These are phyloP conservation scores for Vimba vimba DNA, from an alignment of 2,113 vertebrate species.

Conservation along the genomic window DNA sequence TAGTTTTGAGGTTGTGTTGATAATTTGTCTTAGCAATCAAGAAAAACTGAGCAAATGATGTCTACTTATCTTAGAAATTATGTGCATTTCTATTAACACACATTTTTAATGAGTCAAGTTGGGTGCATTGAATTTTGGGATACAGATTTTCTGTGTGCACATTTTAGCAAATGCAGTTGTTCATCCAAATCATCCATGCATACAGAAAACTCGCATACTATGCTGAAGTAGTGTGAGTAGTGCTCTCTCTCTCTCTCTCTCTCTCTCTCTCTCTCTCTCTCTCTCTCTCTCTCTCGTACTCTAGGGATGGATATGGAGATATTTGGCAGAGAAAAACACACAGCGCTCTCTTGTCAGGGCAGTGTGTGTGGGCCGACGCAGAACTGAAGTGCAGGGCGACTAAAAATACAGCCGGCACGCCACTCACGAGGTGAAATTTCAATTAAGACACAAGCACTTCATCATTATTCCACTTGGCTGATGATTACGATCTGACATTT, in stretches of 20 bases:
- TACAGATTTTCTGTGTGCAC: neutral
- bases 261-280: neutral
- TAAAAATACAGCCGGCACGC: conserved; percentile 46
- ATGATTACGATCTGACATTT: conserved; percentile 60
- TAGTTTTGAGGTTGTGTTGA: no score
- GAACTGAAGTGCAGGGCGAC: conserved; percentile 25
- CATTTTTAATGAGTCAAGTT: neutral
- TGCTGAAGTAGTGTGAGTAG: neutral
- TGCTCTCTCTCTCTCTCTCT: neutral
- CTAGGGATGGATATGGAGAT: neutral
- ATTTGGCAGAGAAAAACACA: neutral
- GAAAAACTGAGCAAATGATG: no score
- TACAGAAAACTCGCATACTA: neutral
- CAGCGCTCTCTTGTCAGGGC: conserved; percentile 42
- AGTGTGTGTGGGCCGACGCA: conserved; percentile 22
- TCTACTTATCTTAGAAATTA: no score
- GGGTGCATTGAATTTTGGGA: neutral
- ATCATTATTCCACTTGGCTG: conserved; percentile 52
- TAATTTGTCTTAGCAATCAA: no score
- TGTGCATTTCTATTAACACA: no score
- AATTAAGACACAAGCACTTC: conserved; percentile 55
- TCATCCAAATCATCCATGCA: neutral
- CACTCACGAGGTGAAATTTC: conserved; percentile 44
- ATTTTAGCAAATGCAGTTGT: neutral
- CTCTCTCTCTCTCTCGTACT: neutral